Conservation (phyloP, 2,797 vertebrate genomes). For the Spondyliosoma cantharus region DNA sequence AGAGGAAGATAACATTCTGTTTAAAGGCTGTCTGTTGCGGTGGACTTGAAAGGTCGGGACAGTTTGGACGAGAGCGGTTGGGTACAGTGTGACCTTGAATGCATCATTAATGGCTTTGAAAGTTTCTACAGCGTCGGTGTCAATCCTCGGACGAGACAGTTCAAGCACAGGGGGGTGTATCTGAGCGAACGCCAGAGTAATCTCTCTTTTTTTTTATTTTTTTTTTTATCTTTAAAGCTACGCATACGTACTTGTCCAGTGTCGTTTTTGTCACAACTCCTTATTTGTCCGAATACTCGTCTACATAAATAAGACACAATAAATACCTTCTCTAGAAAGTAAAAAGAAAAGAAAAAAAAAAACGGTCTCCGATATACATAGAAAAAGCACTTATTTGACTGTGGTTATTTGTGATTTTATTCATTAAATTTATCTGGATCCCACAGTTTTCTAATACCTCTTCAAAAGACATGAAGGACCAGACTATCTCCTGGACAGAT, state of each 20-base stretch:
- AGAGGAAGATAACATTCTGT: constrained; percentile 71
- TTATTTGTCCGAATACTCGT: constrained; percentile 6
- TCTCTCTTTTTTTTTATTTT: not conserved
- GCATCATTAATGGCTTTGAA: constrained; percentile 64
- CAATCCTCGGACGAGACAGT: constrained; percentile 11
- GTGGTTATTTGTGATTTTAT: not conserved
- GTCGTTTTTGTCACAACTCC: constrained; percentile 14
- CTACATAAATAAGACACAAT: constrained; percentile 54
- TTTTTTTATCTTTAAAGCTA: constrained; percentile 27
- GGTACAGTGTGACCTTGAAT: constrained; percentile 54
- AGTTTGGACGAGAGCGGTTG: constrained; percentile 20
- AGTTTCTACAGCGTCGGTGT: constrained; percentile 58
- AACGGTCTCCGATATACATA: not conserved
- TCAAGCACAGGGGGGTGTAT: constrained; percentile 36
- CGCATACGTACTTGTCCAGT: constrained; percentile 15
- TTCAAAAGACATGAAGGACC: not conserved
- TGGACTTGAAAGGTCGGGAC: constrained; percentile 59
- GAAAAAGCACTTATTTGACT: constrained; percentile 5
- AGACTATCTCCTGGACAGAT: not conserved
- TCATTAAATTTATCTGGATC: not conserved
- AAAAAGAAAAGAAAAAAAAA: constrained; percentile 10
- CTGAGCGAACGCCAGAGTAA: constrained; percentile 25
- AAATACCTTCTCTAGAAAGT: constrained; percentile 37
- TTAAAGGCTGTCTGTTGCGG: constrained; percentile 61
- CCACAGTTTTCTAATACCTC: not conserved